A percentile compares a stretch with the other conserved stretches of the same genome.
These are phyloP conservation scores for Forficula auricularia DNA, from an alignment of 1,140 invertebrate genomes.

Conservation along the genomic window DNA sequence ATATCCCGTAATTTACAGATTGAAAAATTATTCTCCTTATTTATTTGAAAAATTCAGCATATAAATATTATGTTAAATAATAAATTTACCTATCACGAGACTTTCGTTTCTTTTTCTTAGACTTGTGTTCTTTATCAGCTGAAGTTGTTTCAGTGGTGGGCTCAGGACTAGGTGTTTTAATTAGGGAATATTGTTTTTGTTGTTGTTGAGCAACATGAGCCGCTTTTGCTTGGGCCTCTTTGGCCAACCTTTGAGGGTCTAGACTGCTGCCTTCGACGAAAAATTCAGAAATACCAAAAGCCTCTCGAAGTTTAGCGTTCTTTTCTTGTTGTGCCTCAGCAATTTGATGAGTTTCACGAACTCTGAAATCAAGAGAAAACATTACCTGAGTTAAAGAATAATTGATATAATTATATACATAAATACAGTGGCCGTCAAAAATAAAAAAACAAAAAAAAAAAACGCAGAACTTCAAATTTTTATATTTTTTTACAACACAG, in stretches of 20 bases:
- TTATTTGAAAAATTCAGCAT: no score
- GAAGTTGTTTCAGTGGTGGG: conserved; percentile 13
- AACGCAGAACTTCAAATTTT: no score
- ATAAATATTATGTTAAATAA: background rate
- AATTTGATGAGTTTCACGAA: conserved; percentile 85
- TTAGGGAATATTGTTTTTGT: conserved; percentile 38
- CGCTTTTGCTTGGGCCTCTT: conserved; percentile 49
- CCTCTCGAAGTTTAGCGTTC: conserved; percentile 77
- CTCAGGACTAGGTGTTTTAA: conserved; percentile 38
- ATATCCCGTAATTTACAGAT: no score
- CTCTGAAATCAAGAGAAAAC: conserved; percentile 44
- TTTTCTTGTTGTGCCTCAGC: conserved; percentile 93
- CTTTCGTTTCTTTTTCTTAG: conserved; percentile 8
- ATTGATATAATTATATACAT: no score
- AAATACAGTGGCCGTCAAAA: no score
- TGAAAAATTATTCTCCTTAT: no score
- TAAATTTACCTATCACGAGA: conserved; percentile 4
- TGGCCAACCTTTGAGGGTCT: conserved; percentile 64
- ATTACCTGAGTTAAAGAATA: conserved; percentile 7
- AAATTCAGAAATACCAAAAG: conserved; percentile 83
- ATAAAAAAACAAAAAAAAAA: no score
- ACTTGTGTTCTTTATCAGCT: conserved; percentile 11
- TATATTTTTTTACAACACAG: no score
- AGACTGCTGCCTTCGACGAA: conserved; percentile 89
- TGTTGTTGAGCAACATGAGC: conserved; percentile 33